phyloP scores from a whole-genome alignment of 2,113 vertebrate species.

The Marmota flaviventris region DNA sequence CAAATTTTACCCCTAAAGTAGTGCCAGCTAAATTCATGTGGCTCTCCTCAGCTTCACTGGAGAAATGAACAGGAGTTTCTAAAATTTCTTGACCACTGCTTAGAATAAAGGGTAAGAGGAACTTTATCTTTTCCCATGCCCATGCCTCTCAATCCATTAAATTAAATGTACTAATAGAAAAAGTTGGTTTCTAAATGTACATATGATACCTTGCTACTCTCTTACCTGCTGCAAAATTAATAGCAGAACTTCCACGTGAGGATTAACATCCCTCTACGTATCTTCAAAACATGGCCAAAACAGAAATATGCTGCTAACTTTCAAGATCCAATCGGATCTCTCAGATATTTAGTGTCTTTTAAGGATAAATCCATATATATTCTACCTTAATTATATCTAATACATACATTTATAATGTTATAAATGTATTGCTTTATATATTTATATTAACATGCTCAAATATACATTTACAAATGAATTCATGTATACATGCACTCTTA shows the following conservation, averaged over 20 bases:
- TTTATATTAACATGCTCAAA: background rate
- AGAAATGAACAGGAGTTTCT: background rate
- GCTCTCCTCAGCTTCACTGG: background rate
- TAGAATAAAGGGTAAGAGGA: background rate
- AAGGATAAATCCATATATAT: background rate
- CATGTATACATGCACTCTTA: background rate
- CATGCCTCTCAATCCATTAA: background rate
- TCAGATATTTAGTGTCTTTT: background rate
- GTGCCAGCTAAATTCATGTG: too few relatives aligned
- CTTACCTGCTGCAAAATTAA: background rate
- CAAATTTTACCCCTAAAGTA: too few relatives aligned
- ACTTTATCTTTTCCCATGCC: background rate
- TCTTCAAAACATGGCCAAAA: too few relatives aligned
- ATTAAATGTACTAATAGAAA: background rate
- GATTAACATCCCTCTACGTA: background rate
- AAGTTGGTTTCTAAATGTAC: background rate
- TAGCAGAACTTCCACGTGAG: background rate
- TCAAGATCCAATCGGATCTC: background rate
- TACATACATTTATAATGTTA: too few relatives aligned
- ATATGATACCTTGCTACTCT: background rate
- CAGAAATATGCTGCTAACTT: background rate
- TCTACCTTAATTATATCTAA: too few relatives aligned
- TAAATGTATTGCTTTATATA: background rate
- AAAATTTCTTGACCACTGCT: background rate
- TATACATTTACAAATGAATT: too few relatives aligned